Percentiles rank a stretch among this genome's conserved stretches.
These are phyloP conservation scores for Apotomis turbidana DNA, from an alignment of 2,888 invertebrate species.

Conservation along the genomic window DNA sequence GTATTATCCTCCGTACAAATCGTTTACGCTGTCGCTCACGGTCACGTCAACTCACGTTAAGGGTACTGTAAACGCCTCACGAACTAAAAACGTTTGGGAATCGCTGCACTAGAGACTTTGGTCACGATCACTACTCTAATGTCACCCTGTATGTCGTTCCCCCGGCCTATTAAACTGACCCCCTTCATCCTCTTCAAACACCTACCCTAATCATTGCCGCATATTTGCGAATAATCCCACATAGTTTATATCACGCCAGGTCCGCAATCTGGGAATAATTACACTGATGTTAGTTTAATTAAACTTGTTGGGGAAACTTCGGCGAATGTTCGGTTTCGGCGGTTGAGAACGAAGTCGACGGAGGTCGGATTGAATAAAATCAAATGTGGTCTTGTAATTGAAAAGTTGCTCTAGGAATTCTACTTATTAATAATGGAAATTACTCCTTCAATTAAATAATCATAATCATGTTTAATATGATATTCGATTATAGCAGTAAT, in stretches of 20 bases:
- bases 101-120: too few species aligned
- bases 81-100: too few species aligned
- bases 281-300: conserved; percentile 54
- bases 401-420: conserved; percentile 1
- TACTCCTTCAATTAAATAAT: too few species aligned
- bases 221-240: conserved; percentile 27
- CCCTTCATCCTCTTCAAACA: conserved; percentile 26
- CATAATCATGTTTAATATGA: too few species aligned
- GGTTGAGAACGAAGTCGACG: neutral
- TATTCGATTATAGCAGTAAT: too few species aligned
- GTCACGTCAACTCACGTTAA: too few species aligned
- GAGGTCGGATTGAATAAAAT: neutral
- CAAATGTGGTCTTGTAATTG: neutral
- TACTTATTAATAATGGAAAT: too few species aligned
- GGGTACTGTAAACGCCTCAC: too few species aligned
- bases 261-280: conserved; percentile 45
- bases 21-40: too few species aligned
- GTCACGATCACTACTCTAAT: too few species aligned
- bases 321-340: conserved; percentile 6
- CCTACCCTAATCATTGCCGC: conserved; percentile 25
- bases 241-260: conserved; percentile 33
- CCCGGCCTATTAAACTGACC: neutral
- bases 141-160: neutral
- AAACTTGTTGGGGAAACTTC: conserved; percentile 45
- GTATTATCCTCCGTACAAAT: too few species aligned